Evolutionary conservation across 1,140 invertebrate genomes (phyloP), one percentile per base, ranked within the genome.

Genomic region (Cecropterus lyciades): DNA sequence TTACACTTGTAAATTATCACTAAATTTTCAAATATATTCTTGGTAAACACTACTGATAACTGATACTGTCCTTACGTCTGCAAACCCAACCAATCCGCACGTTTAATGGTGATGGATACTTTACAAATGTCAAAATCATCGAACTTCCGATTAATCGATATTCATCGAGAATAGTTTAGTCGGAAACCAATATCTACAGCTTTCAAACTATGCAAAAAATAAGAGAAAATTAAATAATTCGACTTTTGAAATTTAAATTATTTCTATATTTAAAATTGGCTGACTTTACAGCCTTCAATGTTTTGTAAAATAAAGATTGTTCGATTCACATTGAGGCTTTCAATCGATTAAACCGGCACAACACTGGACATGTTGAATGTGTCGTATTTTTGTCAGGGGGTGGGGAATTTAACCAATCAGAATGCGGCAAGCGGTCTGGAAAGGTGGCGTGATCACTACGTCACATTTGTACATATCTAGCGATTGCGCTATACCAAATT

Each of bases 401-500:
- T 80, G 84, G 80, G 81, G 72, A 81, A 55, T 67, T 79, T 70
- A 53, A 73, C 89, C 89, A 91, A 91, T 91, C 74, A 76, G 72
- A 80, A 69, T 11, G 42, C 79, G 63, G 75, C 59, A 80, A 77
- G 66, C 45, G 69, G 66, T 70, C 79, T 77, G 69, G 78, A 82
- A 89, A 90, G 77, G 89, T 91, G 89, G 89, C 89, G 89, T 91
- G 89, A 91, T 91, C 84, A 15, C 84, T 84, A 89, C 89, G 87
- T 90, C 87, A 91, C 73, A 64, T 67, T 65, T 82, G 81, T 70
- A 79, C 70, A 77, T 76, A 83, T 46, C 59, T 79, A 77, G 49
- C 65, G 64, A 69, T 27, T 55, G 51, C 46, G 46, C 56, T 75
- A 74, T 14, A 24, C 14, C 45, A 16, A 14, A 67, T 72, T 69